Evolutionary conservation across 2,797 vertebrate genomes (phyloP).

Genomic region (Toxotes lorentzi): DNA sequence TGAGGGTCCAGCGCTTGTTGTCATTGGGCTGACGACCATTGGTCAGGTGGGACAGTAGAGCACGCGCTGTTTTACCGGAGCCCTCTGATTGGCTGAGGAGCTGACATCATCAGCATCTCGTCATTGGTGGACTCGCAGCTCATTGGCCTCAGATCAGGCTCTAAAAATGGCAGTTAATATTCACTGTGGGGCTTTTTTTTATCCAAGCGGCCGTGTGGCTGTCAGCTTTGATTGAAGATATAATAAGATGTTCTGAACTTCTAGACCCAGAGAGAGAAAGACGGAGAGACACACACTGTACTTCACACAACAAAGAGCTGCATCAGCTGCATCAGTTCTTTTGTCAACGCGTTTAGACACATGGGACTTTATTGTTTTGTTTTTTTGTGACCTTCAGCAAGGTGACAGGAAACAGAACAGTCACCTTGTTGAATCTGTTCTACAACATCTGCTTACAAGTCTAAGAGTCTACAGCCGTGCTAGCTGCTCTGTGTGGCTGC

Average conservation of each 20-base stretch:
- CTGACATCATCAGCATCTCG: neutral
- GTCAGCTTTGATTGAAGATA: conserved; percentile 68
- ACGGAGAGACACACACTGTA: conserved; percentile 24
- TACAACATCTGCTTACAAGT: neutral
- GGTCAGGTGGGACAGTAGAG: conserved; percentile 24
- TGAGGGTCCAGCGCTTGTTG: conserved; percentile 44
- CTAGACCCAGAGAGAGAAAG: conserved; percentile 39
- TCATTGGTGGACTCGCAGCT: conserved; percentile 44
- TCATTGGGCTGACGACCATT: conserved; percentile 50
- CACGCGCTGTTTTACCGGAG: neutral
- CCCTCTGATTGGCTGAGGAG: conserved; percentile 54
- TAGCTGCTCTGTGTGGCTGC: neutral
- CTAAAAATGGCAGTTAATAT: conserved; percentile 56
- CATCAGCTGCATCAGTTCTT: neutral
- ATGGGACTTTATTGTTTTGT: conserved; percentile 1
- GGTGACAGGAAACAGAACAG: neutral
- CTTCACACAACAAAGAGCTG: conserved; percentile 38
- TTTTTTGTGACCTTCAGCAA: neutral
- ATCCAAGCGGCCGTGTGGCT: conserved; percentile 52
- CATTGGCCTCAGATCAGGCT: conserved; percentile 52
- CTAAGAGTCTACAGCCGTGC: neutral
- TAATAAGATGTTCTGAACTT: conserved; percentile 48
- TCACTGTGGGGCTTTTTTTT: conserved; percentile 74
- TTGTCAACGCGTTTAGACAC: conserved; percentile 9
- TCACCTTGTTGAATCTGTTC: neutral